phyloP scores from a whole-genome alignment of 2,113 vertebrate genomes.

The Trichechus manatus region DNA sequence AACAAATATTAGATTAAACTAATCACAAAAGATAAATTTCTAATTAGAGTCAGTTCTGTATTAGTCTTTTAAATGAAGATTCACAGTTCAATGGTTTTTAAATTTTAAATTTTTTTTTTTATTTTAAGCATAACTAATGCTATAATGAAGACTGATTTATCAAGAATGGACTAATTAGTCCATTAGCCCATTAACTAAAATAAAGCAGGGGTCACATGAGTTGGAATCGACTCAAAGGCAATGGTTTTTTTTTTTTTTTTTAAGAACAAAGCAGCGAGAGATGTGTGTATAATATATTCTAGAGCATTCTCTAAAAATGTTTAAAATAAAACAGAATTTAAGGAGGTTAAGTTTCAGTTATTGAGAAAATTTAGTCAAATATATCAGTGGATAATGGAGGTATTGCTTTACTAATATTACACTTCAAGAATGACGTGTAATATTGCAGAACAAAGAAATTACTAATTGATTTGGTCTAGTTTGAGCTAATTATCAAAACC shows the following conservation, averaged over 20 bases:
- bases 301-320: conserved; percentile 22
- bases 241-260: too few species aligned
- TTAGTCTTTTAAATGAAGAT: neutral
- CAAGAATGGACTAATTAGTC: neutral
- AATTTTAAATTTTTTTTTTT: neutral
- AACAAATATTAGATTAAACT: neutral
- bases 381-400: neutral
- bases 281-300: neutral
- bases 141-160: neutral
- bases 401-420: neutral
- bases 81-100: neutral
- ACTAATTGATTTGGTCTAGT: neutral
- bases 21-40: neutral
- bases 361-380: conserved; percentile 5
- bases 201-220: neutral
- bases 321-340: neutral
- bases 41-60: neutral
- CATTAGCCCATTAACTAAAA: neutral
- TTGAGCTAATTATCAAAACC: neutral
- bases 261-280: neutral
- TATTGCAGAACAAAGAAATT: neutral
- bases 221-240: too few species aligned
- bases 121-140: neutral
- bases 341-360: neutral
- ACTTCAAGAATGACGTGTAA: neutral